Evolutionary conservation across 1,140 invertebrate genomes (phyloP).

Genomic region (Samia ricini): DNA sequence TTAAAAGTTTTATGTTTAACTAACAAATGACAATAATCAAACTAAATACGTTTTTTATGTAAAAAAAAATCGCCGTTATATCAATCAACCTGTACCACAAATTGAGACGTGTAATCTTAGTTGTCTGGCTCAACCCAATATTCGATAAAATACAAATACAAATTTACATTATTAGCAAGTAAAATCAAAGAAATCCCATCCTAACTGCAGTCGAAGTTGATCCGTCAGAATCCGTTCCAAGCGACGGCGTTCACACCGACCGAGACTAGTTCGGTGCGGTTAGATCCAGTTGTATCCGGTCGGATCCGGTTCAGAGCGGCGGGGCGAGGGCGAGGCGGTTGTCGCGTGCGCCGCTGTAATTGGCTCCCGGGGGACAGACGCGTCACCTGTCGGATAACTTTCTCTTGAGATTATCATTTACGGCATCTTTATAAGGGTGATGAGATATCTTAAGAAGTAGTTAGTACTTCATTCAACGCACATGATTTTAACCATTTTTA

Average conservation of each 20-base stretch:
- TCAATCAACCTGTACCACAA: too few relatives aligned
- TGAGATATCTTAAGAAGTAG: not conserved
- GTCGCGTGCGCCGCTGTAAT: not conserved
- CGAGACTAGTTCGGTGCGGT: not conserved
- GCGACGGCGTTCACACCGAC: not conserved
- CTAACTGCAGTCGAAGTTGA: not conserved
- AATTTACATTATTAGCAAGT: not conserved
- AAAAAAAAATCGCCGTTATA: too few relatives aligned
- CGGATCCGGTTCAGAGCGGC: not conserved
- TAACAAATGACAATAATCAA: too few relatives aligned
- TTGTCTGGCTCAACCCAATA: too few relatives aligned
- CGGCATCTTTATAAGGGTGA: not conserved
- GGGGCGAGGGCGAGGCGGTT: too few relatives aligned
- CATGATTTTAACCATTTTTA: too few relatives aligned
- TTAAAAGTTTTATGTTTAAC: too few relatives aligned
- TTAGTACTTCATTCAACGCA: not conserved
- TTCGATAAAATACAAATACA: not conserved
- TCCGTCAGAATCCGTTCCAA: not conserved
- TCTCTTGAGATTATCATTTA: not conserved
- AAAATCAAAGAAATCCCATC: not conserved
- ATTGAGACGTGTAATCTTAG: too few relatives aligned
- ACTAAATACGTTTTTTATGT: too few relatives aligned
- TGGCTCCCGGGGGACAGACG: not conserved
- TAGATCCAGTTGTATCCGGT: not conserved
- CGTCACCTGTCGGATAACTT: not conserved